Evolutionary conservation across 2,113 vertebrate species (phyloP).

Genomic region (Saiga tatarica): DNA sequence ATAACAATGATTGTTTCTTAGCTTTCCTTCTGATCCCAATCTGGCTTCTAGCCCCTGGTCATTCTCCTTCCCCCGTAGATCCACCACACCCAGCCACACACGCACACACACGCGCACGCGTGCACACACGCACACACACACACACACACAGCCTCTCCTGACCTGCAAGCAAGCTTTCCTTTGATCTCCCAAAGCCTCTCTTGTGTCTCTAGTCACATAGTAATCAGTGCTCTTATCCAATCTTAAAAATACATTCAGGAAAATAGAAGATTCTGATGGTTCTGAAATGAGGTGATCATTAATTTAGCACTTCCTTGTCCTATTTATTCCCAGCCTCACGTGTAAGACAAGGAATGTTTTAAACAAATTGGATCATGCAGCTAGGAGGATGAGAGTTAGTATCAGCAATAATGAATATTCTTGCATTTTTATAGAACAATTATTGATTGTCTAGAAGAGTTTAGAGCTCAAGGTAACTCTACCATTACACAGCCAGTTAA

Average conservation of each 20-base stretch:
- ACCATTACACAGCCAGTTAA: constrained; percentile 77
- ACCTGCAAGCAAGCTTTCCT: not conserved
- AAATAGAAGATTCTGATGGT: constrained; percentile 33
- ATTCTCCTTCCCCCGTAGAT: not conserved
- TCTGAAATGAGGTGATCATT: constrained; percentile 45
- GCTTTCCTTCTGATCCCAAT: not conserved
- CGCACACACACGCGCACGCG: no score
- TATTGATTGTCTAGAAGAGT: constrained; percentile 75
- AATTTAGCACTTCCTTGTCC: constrained; percentile 53
- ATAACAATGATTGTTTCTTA: not conserved
- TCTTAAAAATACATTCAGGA: constrained; percentile 10
- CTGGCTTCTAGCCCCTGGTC: not conserved
- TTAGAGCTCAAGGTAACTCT: constrained; percentile 75
- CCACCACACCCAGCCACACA: not conserved
- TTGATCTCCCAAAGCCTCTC: not conserved
- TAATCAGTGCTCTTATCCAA: not conserved
- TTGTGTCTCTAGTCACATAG: not conserved
- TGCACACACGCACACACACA: not conserved
- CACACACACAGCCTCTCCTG: not conserved
- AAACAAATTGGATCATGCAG: constrained; percentile 57
- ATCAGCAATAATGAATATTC: constrained; percentile 73
- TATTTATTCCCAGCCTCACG: constrained; percentile 55
- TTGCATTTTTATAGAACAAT: constrained; percentile 73
- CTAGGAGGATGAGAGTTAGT: constrained; percentile 64
- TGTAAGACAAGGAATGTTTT: constrained; percentile 54